A percentile compares a stretch with the other conserved stretches of the same genome.
Conservation (phyloP, 2,888 invertebrate genomes). For the Xestia c-nigrum region DNA sequence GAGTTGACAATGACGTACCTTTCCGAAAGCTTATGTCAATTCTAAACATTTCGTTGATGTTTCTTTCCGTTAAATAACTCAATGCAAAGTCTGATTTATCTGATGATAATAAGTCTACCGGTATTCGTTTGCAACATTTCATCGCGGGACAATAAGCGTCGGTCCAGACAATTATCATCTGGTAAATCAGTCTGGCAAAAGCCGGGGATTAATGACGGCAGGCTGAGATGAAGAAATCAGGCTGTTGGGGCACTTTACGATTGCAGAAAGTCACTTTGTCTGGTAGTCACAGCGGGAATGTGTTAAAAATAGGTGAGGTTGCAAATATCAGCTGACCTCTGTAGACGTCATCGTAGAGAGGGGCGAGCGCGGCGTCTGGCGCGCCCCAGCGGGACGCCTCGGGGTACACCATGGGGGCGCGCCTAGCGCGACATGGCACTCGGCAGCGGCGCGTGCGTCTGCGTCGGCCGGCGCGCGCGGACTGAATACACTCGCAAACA, state of each 20-base stretch:
- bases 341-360: conserved; percentile 92
- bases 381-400: conserved; percentile 91
- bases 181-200: conserved; percentile 67
- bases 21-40: conserved; percentile 61
- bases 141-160: conserved; percentile 37
- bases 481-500: conserved; percentile 74
- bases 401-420: conserved; percentile 91
- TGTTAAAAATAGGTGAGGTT: conserved; percentile 70
- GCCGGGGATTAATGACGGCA: conserved; percentile 64
- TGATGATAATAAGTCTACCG: conserved; percentile 39
- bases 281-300: conserved; percentile 56
- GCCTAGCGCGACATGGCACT: conserved; percentile 82
- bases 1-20: conserved; percentile 61
- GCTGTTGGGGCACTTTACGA: conserved; percentile 63
- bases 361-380: conserved; percentile 91
- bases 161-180: conserved; percentile 64
- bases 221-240: conserved; percentile 59
- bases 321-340: conserved; percentile 90
- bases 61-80: conserved; percentile 48
- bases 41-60: conserved; percentile 61
- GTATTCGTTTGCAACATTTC: conserved; percentile 41
- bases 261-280: conserved; percentile 71
- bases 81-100: conserved; percentile 54
- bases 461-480: conserved; percentile 87
- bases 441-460: conserved; percentile 83